A percentile compares a stretch with the other conserved stretches of the same genome.
phyloP scores from a whole-genome alignment of 37 sponge, comb jelly and placozoan species.

The Crambe crambe region DNA sequence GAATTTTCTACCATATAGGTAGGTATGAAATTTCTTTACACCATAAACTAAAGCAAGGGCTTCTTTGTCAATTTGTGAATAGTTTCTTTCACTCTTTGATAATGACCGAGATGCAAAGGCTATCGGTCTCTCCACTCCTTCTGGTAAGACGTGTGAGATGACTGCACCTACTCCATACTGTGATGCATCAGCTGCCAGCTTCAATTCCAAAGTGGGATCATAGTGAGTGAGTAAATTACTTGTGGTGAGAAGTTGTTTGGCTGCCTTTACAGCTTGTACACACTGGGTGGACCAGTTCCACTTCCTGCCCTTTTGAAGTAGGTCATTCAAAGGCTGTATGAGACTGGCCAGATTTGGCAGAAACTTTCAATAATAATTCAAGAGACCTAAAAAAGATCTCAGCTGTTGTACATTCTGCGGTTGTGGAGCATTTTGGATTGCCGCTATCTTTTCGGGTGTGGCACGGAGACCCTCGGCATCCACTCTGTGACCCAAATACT shows the following conservation, averaged over 20 bases:
- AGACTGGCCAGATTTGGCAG: conserved; percentile 23
- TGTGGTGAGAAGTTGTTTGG: background rate
- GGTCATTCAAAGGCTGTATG: conserved; percentile 8
- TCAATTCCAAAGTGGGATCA: conserved; percentile 5
- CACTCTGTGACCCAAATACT: conserved; percentile 22
- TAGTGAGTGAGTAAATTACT: conserved; percentile 9
- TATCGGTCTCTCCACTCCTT: conserved; percentile 33
- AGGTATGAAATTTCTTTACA: too few relatives aligned
- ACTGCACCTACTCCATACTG: conserved; percentile 44
- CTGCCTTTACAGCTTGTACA: background rate
- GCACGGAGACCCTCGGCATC: conserved; percentile 16
- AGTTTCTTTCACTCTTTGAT: background rate
- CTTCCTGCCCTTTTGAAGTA: conserved; percentile 11
- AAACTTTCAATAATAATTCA: conserved; percentile 42
- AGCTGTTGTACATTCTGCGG: background rate
- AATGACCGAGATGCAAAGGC: conserved; percentile 26
- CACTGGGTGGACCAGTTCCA: conserved; percentile 11
- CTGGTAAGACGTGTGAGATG: conserved; percentile 20
- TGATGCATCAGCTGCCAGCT: conserved; percentile 30
- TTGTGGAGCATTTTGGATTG: background rate
- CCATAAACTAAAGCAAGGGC: background rate
- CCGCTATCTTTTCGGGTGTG: background rate
- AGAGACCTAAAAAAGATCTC: too few relatives aligned
- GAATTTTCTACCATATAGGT: background rate
- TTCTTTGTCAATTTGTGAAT: conserved; percentile 13